Evolutionary conservation across 2,113 vertebrate genomes (phyloP), one percentile per base, ranked within the genome.

Genomic region (Triplophysa tibetana): DNA sequence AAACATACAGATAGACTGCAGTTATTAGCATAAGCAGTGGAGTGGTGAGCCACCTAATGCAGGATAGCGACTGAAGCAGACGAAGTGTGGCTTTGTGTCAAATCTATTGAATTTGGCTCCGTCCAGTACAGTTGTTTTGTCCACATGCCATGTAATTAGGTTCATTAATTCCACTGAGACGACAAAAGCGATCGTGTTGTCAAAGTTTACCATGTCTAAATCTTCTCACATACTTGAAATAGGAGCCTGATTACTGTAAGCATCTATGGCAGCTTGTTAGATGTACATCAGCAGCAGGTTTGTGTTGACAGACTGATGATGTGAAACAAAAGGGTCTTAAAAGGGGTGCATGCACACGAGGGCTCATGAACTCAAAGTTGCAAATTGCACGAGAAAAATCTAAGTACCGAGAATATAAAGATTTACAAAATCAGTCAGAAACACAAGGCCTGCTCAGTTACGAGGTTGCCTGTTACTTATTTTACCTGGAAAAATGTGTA

Each of bases 11-110:
- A 58, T 19, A 2, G 7, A 21, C 56, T 12, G 58, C 21, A 48
- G 72, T 48, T 63, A 75, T 75, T 75, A 75, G 58, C 72, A 74
- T 62, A 72, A 41, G 33, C 52, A 38, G 69, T 70, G 29, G 50
- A 58, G 69, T 72, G 29, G 19, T 72, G 29, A 74, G 70, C 41
- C 38, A 75, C 58, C 60, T 45, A 63, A 63, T 61, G 58, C 73
- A 45, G 60, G 19, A 58, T 21, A 62, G 23, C n/a, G 62, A 60
- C 58, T 75, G 58, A 63, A 48, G n/a, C 58, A 9, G 33, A 26
- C 58, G 43, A 10, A 75, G 58, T 24, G 7, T 45, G 19, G 58
- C 73, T 75, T 75, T 75, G 58, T 48, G 58, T 75, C 73, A 48
- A 62, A 21, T 48, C 38, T 29, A 62, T 50, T 1, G 14, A 17